Percentiles rank a stretch among this genome's conserved stretches.
Evolutionary conservation across 2,797 vertebrate species (phyloP).

Genomic region (Gobionotothen gibberifrons): DNA sequence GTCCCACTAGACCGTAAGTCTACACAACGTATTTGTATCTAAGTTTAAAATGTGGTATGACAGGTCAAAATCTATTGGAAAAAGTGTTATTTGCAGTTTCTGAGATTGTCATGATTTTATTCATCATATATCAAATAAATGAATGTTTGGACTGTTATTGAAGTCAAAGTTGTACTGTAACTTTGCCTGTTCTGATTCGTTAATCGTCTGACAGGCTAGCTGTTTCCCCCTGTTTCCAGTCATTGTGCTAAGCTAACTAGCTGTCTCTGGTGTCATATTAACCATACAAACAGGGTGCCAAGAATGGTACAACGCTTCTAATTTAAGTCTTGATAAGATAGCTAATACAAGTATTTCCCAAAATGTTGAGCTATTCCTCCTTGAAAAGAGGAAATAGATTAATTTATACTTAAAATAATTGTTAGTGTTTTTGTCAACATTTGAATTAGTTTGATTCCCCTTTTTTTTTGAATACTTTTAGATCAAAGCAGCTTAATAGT

Average conservation of each 20-base stretch:
- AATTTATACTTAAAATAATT: neutral
- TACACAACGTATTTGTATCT: slow-evolving; percentile 21
- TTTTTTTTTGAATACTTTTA: too few species aligned
- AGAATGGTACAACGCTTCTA: neutral
- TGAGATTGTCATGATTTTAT: neutral
- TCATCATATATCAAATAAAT: neutral
- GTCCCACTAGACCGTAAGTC: slow-evolving; percentile 97
- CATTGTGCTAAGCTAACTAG: neutral
- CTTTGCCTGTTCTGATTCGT: neutral
- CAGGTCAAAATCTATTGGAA: neutral
- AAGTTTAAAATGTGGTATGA: neutral
- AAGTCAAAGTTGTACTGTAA: neutral
- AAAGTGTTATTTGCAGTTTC: neutral
- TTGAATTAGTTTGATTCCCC: too few species aligned
- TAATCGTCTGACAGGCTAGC: neutral
- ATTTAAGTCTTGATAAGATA: neutral
- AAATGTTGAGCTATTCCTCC: neutral
- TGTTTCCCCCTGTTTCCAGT: neutral
- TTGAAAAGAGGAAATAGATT: neutral
- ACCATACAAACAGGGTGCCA: neutral
- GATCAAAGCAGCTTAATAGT: too few species aligned
- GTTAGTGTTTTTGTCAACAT: neutral
- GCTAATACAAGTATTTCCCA: neutral
- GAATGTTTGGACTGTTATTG: neutral
- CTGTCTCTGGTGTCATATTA: neutral